Conservation (phyloP, 2,797 vertebrate genomes). For the Oophaga sylvatica region DNA sequence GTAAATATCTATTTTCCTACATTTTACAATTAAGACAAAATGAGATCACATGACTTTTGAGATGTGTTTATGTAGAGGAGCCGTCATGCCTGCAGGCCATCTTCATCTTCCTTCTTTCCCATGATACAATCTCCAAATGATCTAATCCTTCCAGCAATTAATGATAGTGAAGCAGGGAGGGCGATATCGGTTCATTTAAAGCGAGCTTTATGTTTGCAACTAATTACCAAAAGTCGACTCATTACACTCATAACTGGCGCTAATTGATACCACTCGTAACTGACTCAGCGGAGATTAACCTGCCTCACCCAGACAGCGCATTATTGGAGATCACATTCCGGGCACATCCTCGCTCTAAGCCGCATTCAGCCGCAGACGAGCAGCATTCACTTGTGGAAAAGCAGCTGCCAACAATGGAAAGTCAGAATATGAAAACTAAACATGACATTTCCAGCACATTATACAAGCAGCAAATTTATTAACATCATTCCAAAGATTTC, state of each 20-base stretch:
- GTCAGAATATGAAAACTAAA: constrained; percentile 10
- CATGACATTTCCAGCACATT: constrained; percentile 24
- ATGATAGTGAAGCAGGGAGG: constrained; percentile 10
- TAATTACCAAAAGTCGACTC: constrained; percentile 57
- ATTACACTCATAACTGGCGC: constrained; percentile 45
- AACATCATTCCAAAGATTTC: background rate
- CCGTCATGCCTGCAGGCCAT: constrained; percentile 34
- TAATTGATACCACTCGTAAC: constrained; percentile 45
- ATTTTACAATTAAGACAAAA: background rate
- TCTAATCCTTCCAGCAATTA: constrained; percentile 54
- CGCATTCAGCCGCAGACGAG: background rate
- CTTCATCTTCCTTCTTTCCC: constrained; percentile 8
- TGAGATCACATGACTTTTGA: background rate
- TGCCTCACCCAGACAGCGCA: constrained; percentile 20
- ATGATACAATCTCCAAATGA: constrained; percentile 38
- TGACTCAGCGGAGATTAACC: constrained; percentile 47
- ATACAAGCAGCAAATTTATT: constrained; percentile 1
- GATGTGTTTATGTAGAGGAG: constrained; percentile 1
- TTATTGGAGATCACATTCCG: constrained; percentile 23
- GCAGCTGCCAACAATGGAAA: background rate
- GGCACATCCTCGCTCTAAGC: background rate
- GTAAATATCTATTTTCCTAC: background rate
- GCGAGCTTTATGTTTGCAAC: constrained; percentile 22
- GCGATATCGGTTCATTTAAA: constrained; percentile 19
- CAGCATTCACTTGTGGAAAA: constrained; percentile 6